Conservation (phyloP, 2,797 vertebrate species). For the Leontopithecus rosalia region DNA sequence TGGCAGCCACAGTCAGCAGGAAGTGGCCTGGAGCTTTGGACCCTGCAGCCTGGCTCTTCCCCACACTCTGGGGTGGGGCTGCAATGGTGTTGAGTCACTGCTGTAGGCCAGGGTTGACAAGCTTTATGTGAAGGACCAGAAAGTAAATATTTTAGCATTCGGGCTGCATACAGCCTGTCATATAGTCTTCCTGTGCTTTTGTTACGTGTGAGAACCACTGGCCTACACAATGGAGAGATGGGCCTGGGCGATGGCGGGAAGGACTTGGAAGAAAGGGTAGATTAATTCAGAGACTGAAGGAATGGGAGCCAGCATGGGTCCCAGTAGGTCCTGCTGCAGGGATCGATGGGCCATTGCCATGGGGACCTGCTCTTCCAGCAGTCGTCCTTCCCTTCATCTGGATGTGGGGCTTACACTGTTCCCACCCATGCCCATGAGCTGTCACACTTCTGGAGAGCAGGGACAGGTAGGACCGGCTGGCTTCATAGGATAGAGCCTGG, state of each 20-base stretch:
- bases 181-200: background rate
- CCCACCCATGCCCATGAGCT: background rate
- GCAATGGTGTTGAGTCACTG: background rate
- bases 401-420: background rate
- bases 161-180: background rate
- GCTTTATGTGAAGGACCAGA: background rate
- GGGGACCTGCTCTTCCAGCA: background rate
- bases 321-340: background rate
- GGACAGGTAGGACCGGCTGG: background rate
- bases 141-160: background rate
- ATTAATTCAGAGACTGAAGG: background rate
- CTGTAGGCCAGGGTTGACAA: background rate
- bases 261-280: background rate
- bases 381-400: background rate
- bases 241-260: background rate
- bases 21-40: background rate
- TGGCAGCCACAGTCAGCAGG: conserved; percentile 64
- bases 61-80: background rate
- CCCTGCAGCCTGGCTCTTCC: background rate
- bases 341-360: too few species aligned
- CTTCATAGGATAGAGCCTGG: too few species aligned
- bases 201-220: background rate
- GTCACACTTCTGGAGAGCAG: background rate
- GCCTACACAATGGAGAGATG: background rate
- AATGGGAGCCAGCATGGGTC: background rate